Conservation (phyloP, 1,140 invertebrate species). For the Chelonus insularis region DNA sequence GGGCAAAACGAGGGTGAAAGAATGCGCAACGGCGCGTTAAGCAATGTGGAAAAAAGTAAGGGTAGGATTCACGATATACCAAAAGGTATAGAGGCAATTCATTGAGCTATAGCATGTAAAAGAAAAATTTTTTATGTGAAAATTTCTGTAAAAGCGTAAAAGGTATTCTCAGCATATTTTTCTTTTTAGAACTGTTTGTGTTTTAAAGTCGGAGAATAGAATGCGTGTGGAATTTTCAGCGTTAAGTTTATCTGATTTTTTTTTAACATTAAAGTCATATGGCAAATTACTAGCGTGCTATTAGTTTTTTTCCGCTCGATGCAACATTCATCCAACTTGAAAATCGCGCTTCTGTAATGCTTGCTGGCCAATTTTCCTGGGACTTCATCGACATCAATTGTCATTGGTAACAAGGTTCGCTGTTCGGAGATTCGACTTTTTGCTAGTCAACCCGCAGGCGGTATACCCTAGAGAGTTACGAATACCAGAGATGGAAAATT, state of each 20-base stretch:
- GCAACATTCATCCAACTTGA: conserved; percentile 3
- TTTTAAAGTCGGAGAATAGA: neutral
- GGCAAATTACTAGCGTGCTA: neutral
- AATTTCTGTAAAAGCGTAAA: no score
- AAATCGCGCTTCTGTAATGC: neutral
- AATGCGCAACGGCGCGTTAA: conserved; percentile 30
- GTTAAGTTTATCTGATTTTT: neutral
- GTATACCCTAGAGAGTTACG: conserved; percentile 16
- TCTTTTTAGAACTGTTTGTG: neutral
- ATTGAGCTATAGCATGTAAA: neutral
- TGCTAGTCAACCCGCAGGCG: neutral
- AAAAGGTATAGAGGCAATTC: conserved; percentile 3
- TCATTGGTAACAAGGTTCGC: conserved; percentile 18
- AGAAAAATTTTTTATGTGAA: neutral
- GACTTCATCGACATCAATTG: conserved; percentile 4
- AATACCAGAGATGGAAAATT: neutral
- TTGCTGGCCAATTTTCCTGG: conserved; percentile 9
- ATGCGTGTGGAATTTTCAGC: neutral
- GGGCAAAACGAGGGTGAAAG: conserved; percentile 23
- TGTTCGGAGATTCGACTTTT: conserved; percentile 13
- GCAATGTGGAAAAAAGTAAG: conserved; percentile 24
- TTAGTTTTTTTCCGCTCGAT: conserved; percentile 7
- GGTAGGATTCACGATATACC: conserved; percentile 20
- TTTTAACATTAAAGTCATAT: neutral
- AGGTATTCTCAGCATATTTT: no score